These are phyloP conservation scores for Hydrotaea diabolus DNA, from an alignment of 2,888 invertebrate genomes.

Conservation along the genomic window DNA sequence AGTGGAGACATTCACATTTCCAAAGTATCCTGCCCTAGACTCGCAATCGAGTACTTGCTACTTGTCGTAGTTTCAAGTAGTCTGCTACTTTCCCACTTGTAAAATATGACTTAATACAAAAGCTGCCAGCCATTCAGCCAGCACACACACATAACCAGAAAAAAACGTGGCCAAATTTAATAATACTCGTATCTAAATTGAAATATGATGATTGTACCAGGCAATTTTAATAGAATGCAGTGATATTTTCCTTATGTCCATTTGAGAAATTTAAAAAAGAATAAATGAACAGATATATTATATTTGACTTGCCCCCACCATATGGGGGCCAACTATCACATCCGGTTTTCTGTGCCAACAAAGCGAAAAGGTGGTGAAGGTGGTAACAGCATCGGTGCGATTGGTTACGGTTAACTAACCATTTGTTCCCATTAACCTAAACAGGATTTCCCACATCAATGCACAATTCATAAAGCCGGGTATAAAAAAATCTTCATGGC, in stretches of 20 bases:
- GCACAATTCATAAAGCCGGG: conserved; percentile 31
- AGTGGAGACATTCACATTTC: background rate
- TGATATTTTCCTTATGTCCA: conserved; percentile 39
- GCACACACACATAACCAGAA: background rate
- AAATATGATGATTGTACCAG: conserved; percentile 43
- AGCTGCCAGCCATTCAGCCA: background rate
- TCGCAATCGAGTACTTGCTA: conserved; percentile 15
- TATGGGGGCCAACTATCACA: no score
- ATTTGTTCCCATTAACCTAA: conserved; percentile 38
- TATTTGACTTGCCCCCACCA: no score
- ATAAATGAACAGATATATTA: no score
- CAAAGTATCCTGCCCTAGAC: conserved; percentile 37
- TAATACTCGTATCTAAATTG: conserved; percentile 40
- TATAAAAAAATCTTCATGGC: conserved; percentile 17
- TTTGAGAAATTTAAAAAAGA: conserved; percentile 36
- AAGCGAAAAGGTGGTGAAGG: background rate
- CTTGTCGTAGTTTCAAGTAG: conserved; percentile 48
- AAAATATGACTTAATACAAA: conserved; percentile 49
- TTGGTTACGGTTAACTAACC: conserved; percentile 25
- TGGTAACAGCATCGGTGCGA: conserved; percentile 6
- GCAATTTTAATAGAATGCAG: conserved; percentile 15
- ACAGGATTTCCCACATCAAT: conserved; percentile 43
- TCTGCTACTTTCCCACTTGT: conserved; percentile 62
- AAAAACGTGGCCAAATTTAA: conserved; percentile 40
- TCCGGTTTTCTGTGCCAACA: no score